Conservation (phyloP, 2,113 vertebrate species). For the Platycercus adscitus region DNA sequence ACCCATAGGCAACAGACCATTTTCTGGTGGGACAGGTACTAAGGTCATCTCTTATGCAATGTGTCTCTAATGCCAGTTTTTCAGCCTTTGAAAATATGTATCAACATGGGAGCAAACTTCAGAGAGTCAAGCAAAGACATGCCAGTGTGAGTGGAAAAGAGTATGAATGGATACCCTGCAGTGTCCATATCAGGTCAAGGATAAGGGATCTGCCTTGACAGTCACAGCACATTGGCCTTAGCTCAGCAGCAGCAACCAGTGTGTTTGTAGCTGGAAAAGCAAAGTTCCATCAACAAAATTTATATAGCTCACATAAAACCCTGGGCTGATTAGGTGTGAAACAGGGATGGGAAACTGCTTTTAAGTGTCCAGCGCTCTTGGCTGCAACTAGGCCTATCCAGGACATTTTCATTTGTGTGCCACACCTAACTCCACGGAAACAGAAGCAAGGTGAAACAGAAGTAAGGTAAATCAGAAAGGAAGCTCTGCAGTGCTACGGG, state of each 20-base stretch:
- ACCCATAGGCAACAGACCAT: not conserved
- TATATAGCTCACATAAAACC: not conserved
- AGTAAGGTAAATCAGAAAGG: not conserved
- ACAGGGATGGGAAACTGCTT: not conserved
- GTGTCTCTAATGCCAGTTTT: not conserved
- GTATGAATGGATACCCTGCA: not conserved
- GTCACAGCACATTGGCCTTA: not conserved
- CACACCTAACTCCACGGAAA: not conserved
- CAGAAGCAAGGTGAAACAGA: not conserved
- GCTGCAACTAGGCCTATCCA: not conserved
- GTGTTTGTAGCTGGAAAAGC: not conserved
- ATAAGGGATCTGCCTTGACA: not conserved
- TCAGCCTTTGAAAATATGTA: not conserved
- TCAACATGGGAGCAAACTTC: not conserved
- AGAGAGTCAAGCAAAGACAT: not conserved
- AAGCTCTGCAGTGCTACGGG: not conserved
- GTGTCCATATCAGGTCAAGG: not conserved
- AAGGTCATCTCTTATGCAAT: not conserved
- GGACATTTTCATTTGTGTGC: not conserved
- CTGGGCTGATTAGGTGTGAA: conserved; percentile 23
- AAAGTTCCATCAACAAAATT: conserved; percentile 12
- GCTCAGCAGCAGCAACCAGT: not conserved
- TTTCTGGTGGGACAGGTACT: not conserved
- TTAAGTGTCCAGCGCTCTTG: not conserved
- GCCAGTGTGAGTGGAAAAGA: not conserved